Evolutionary conservation across 2,888 invertebrate species (phyloP).

Genomic region (Pteria penguin): DNA sequence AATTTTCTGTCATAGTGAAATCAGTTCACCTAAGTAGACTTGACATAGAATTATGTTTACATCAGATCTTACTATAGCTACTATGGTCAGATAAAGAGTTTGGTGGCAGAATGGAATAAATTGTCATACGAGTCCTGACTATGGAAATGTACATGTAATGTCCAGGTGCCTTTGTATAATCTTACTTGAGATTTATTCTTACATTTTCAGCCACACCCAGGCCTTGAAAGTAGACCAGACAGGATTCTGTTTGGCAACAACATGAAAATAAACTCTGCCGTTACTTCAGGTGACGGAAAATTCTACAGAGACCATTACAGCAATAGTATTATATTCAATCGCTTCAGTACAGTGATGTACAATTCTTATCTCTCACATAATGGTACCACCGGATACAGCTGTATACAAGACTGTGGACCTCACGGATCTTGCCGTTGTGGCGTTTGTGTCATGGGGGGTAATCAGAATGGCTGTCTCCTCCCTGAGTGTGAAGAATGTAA

Average conservation of each 20-base stretch:
- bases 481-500: constrained; percentile 70
- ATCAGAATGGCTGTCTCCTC: constrained; percentile 59
- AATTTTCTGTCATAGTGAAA: no score
- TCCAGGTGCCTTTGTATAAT: no score
- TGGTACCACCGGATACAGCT: constrained; percentile 67
- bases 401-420: constrained; percentile 76
- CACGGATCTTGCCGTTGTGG: constrained; percentile 75
- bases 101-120: no score
- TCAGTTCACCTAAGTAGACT: no score
- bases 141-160: no score
- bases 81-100: no score
- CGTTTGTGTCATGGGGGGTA: constrained; percentile 68
- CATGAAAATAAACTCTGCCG: constrained; percentile 44
- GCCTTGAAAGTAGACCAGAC: constrained; percentile 74
- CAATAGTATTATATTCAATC: constrained; percentile 55
- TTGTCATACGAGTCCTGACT: no score
- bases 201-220: constrained; percentile 73
- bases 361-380: constrained; percentile 54
- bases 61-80: no score
- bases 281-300: constrained; percentile 60
- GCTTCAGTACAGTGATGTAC: constrained; percentile 57
- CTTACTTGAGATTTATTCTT: no score
- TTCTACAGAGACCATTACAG: constrained; percentile 59
- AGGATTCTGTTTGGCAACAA: constrained; percentile 63
- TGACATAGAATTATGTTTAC: no score